Conservation (phyloP, 2,888 invertebrate species). For the Dioctria linearis region DNA sequence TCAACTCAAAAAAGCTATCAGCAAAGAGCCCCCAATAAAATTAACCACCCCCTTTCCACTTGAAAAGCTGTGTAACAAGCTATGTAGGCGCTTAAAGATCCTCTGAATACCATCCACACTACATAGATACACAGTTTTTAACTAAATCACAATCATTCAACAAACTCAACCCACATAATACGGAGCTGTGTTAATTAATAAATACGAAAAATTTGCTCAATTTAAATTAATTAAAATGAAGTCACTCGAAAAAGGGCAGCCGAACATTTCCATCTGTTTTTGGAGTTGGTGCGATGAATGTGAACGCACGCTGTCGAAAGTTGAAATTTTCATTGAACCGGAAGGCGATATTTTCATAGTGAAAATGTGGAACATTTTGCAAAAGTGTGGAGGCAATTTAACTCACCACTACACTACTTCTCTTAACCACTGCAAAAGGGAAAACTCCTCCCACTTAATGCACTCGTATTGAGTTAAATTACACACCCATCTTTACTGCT, state of each 20-base stretch:
- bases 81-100: too few relatives aligned
- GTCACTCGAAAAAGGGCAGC: too few relatives aligned
- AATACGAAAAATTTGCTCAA: slow-evolving; percentile 54
- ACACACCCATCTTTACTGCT: background rate
- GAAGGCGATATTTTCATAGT: slow-evolving; percentile 15
- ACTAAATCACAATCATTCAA: too few relatives aligned
- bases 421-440: too few relatives aligned
- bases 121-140: too few relatives aligned
- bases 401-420: slow-evolving; percentile 8
- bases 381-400: background rate
- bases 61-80: too few relatives aligned
- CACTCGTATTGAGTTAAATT: background rate
- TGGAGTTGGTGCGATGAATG: too few relatives aligned
- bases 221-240: slow-evolving; percentile 57
- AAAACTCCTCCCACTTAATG: background rate
- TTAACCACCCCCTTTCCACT: too few relatives aligned
- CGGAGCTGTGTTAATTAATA: slow-evolving; percentile 29
- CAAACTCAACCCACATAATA: background rate
- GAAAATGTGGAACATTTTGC: background rate
- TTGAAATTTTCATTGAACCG: slow-evolving; percentile 41
- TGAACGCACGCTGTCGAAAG: slow-evolving; percentile 9
- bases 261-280: too few relatives aligned
- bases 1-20: too few relatives aligned
- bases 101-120: too few relatives aligned
- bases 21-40: too few relatives aligned